Percentiles rank a stretch among this genome's conserved stretches.
Evolutionary conservation across 2,888 invertebrate species (phyloP).

Genomic region (Amiota mariae): DNA sequence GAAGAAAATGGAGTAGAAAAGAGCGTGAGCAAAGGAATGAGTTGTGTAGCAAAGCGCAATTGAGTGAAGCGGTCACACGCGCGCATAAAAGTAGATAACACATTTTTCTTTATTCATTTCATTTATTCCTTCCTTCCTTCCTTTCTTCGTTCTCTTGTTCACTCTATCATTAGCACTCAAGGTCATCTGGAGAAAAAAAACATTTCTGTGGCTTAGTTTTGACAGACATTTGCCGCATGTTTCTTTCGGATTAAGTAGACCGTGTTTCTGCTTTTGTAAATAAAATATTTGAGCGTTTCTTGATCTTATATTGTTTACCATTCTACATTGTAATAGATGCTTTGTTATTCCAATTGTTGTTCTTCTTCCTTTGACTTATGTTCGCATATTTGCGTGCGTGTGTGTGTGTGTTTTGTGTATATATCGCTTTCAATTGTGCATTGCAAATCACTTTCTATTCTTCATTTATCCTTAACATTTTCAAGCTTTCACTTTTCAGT

Average conservation of each 20-base stretch:
- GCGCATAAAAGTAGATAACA: conserved; percentile 11
- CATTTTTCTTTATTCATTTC: not conserved
- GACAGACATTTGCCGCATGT: not conserved
- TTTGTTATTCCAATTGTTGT: not conserved
- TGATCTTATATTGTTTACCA: not conserved
- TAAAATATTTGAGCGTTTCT: conserved; percentile 8
- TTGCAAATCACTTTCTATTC: conserved; percentile 16
- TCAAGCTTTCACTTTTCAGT: not conserved
- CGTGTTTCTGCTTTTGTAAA: not conserved
- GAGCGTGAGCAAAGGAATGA: not conserved
- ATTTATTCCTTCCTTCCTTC: not conserved
- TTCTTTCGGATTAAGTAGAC: no score
- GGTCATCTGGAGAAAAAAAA: not conserved
- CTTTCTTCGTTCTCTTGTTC: not conserved
- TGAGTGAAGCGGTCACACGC: not conserved
- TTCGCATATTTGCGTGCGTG: not conserved
- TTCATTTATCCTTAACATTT: not conserved
- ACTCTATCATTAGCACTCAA: not conserved
- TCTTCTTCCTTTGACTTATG: not conserved
- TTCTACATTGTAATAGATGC: conserved; percentile 13
- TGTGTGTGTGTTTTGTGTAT: not conserved
- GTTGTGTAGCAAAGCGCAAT: not conserved
- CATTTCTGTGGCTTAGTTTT: conserved; percentile 4
- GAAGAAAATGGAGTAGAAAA: conserved; percentile 2
- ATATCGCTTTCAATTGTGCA: conserved; percentile 16